Base-by-base conservation (phyloP, 2,888 invertebrate species). In the Hirtodrosophila cameraria region DNA sequence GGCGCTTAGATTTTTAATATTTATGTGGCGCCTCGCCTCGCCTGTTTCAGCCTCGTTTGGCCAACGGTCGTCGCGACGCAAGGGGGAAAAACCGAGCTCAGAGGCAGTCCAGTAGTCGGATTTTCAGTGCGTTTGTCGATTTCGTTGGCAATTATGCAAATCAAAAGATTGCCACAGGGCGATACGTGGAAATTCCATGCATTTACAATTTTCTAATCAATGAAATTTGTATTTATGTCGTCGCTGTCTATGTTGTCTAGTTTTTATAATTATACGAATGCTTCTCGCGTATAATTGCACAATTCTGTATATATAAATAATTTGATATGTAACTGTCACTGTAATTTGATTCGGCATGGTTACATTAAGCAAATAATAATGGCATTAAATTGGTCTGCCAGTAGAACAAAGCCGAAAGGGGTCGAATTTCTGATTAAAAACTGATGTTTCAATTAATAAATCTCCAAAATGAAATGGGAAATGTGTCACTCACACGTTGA, bases 191-290 rank as follows among this genome's bases (percentile, higher is more conserved):
- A 88, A 88, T 88, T 89, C 89, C 79, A 89, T 88, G 89, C 88
- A 89, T 88, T 89, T 87, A 83, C 82, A 89, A 89, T 89, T 88
- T 88, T 88, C 88, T 89, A 88, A 88, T 88, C 89, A 89, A 89
- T 88, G 86, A 77, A 87, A 89, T 83, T 89, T 86, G 85, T 89
- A 89, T 88, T 88, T 88, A 86, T 86, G 83, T 86, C 71, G 76
- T 71, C 61, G 58, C 58, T 15, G 15, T 46, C 33, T 23, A 2
- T 23, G 23, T 23, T 23, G 4, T n/a, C n/a, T n/a, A 5, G 20
- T 33, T 43, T 3, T 33, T 18, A 12, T 15, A 46, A 41, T 33
- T 55, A 55, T 55, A 23, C 20, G 16, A 25, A 13, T 27, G 36
- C 20, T 28, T 38, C 7, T 12, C 35, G 5, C 46, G 9, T 13